Evolutionary conservation across 2,888 invertebrate species (phyloP).

Genomic region (Drosophila limbata): DNA sequence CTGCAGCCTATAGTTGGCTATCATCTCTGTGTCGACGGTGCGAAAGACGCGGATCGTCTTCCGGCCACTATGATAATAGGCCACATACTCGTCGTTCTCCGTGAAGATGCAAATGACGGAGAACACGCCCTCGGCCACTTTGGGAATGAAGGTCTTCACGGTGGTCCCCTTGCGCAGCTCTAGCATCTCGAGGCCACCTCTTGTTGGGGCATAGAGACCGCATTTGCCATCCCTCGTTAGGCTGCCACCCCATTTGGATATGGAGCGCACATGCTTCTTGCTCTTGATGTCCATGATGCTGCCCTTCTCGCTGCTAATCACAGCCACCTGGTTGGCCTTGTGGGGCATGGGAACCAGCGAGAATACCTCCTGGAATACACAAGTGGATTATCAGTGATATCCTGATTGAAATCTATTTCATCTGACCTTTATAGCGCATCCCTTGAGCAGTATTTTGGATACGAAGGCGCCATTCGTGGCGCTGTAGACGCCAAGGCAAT

Average conservation of each 20-base stretch:
- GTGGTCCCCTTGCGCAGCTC: conserved; percentile 96
- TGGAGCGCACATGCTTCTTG: conserved; percentile 94
- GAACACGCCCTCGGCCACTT: conserved; percentile 98
- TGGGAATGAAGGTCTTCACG: conserved; percentile 95
- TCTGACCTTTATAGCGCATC: conserved; percentile 87
- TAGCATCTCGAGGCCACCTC: conserved; percentile 96
- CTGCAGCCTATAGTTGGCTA: conserved; percentile 96
- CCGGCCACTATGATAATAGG: conserved; percentile 97
- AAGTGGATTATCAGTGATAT: background rate
- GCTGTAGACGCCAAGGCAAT: conserved; percentile 93
- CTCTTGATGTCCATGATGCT: conserved; percentile 95
- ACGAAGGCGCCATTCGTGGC: conserved; percentile 90
- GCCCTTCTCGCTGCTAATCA: conserved; percentile 95
- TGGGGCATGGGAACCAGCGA: conserved; percentile 93
- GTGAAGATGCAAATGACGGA: conserved; percentile 98
- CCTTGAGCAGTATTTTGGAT: conserved; percentile 86
- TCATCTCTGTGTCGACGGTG: conserved; percentile 94
- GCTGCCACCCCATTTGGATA: conserved; percentile 96
- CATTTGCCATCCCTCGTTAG: conserved; percentile 94
- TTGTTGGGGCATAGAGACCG: conserved; percentile 95
- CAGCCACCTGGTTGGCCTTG: conserved; percentile 93
- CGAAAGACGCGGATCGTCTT: conserved; percentile 97
- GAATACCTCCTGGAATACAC: conserved; percentile 87
- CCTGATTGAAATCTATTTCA: background rate
- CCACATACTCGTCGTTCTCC: conserved; percentile 96